Evolutionary conservation across 2,113 vertebrate genomes (phyloP).

Genomic region (Leptocoma aspasia): DNA sequence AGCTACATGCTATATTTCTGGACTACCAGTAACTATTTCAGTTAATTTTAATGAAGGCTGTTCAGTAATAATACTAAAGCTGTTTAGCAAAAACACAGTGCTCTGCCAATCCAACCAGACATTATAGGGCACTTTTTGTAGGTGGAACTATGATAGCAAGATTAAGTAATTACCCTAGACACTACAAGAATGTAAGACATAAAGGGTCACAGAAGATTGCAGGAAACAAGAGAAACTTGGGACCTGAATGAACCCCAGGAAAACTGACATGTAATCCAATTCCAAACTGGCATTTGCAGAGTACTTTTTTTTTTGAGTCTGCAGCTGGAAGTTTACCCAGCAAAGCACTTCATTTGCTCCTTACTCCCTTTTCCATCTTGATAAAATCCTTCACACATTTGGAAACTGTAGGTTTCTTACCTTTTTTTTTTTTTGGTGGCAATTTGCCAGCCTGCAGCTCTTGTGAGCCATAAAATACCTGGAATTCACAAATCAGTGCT

Average conservation of each 20-base stretch:
- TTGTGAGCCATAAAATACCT: background rate
- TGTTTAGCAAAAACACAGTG: background rate
- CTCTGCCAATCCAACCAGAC: background rate
- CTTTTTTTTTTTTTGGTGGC: background rate
- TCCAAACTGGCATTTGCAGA: background rate
- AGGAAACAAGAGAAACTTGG: background rate
- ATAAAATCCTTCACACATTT: background rate
- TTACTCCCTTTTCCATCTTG: background rate
- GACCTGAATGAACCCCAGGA: background rate
- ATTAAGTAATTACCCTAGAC: background rate
- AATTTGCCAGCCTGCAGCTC: background rate
- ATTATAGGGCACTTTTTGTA: background rate
- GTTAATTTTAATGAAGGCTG: background rate
- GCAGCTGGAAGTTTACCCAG: background rate
- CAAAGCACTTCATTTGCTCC: background rate
- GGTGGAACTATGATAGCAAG: background rate
- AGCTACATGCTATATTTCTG: background rate
- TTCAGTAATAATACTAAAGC: background rate
- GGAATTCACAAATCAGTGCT: background rate
- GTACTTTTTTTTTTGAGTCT: background rate
- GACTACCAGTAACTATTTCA: background rate
- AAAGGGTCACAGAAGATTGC: background rate
- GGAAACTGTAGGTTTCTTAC: background rate
- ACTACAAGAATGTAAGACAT: background rate
- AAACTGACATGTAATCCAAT: background rate